Conservation (phyloP, 2,113 vertebrate species). For the pig (Sus scrofa) region T2T-Sscrofa CM000822.6:50868001-50868500, state of each 20-base stretch:
- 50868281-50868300: neutral
- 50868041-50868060: neutral
- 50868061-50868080: neutral
- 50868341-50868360: neutral
- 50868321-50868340: neutral
- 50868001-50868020: neutral
- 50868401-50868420: neutral
- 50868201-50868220: neutral
- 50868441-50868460: neutral
- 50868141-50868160: neutral
- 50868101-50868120: neutral
- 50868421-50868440: neutral
- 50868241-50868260: neutral
- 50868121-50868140: constrained; percentile 4
- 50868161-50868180: neutral
- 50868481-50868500: neutral
- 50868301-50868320: neutral
- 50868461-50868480: neutral
- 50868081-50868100: neutral
- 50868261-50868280: neutral
- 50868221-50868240: neutral
- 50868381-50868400: neutral
- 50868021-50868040: neutral
- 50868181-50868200: neutral
- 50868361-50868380: neutral